Percentiles rank a stretch among this genome's conserved stretches.
These are phyloP conservation scores for Sebastes nivosus DNA, from an alignment of 2,797 vertebrate species.

Conservation along the genomic window DNA sequence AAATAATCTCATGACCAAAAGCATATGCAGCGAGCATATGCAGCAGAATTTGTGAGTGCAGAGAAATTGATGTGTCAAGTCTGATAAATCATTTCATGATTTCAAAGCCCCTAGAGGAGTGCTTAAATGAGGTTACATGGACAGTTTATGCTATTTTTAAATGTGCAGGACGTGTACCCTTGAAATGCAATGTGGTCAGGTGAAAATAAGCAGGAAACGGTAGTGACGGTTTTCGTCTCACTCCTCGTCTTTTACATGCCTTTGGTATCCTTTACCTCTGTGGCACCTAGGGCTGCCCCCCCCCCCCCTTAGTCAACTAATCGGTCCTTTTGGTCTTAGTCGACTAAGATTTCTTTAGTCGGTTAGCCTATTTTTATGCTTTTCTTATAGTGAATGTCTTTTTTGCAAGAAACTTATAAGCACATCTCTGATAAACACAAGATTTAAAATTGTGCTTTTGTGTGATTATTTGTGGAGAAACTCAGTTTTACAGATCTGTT, in stretches of 20 bases:
- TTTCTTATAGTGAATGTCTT: no score
- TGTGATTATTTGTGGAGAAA: no score
- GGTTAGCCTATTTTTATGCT: no score
- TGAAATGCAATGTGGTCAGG: slow-evolving; percentile 11
- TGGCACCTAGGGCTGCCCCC: neutral
- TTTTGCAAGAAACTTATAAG: no score
- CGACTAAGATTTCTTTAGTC: no score
- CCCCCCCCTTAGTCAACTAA: no score
- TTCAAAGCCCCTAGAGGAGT: slow-evolving; percentile 15
- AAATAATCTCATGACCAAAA: slow-evolving; percentile 42
- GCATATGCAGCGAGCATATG: neutral
- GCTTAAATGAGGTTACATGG: slow-evolving; percentile 39
- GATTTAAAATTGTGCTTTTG: no score
- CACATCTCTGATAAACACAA: no score
- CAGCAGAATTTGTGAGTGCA: slow-evolving; percentile 23
- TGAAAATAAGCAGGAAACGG: neutral
- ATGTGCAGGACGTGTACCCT: neutral
- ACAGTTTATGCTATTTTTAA: slow-evolving; percentile 58
- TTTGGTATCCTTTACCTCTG: neutral
- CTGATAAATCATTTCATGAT: slow-evolving; percentile 52
- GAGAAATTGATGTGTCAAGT: slow-evolving; percentile 55
- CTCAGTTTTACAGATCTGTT: no score
- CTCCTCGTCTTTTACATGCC: neutral
- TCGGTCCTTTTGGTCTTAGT: no score
- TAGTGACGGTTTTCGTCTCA: neutral